Conservation (phyloP, 2,888 invertebrate species). For the Synergus laeviventris region DNA sequence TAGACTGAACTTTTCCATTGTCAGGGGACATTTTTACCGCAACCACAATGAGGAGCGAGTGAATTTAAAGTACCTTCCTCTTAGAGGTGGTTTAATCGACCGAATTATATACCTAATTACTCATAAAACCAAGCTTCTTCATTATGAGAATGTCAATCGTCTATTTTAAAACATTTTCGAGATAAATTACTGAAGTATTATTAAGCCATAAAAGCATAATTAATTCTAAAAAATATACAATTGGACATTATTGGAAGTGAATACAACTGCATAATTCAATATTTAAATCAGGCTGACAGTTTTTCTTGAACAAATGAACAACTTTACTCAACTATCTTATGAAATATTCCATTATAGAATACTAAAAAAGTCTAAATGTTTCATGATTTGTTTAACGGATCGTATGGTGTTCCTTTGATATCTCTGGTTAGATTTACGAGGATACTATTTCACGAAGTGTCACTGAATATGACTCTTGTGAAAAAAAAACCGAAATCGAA, state of each 20-base stretch:
- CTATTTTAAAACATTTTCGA: background rate
- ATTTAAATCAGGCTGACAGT: no score
- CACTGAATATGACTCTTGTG: background rate
- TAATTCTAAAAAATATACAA: background rate
- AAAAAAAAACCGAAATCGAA: background rate
- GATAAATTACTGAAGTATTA: background rate
- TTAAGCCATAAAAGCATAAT: background rate
- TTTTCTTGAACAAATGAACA: background rate
- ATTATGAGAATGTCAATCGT: background rate
- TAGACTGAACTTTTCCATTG: background rate
- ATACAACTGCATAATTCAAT: no score
- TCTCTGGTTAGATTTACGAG: background rate
- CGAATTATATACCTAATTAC: background rate
- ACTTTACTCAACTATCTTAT: background rate
- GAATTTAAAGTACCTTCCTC: constrained; percentile 8
- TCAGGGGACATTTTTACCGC: constrained; percentile 1
- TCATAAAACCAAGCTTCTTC: background rate
- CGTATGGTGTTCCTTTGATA: constrained; percentile 8
- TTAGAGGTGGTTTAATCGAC: constrained; percentile 2
- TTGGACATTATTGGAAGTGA: no score
- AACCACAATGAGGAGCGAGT: constrained; percentile 8
- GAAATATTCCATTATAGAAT: background rate
- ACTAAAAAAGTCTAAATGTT: background rate
- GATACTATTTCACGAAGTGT: background rate
- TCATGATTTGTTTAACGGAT: background rate